These are phyloP conservation scores for Sericinus montela DNA, from an alignment of 2,888 invertebrate genomes.

Conservation along the genomic window DNA sequence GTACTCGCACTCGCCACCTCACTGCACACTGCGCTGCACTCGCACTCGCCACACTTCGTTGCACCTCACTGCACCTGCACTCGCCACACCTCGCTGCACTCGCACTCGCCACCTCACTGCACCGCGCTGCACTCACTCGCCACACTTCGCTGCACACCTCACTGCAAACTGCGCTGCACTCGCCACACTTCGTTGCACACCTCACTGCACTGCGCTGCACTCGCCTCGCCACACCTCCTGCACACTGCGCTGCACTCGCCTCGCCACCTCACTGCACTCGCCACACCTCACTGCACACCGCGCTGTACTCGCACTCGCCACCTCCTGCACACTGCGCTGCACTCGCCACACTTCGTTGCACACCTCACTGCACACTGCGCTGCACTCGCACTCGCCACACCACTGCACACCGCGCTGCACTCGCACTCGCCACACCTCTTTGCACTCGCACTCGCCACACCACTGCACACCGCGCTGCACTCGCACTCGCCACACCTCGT, in stretches of 20 bases:
- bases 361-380: too few relatives aligned
- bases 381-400: slow-evolving; percentile 85
- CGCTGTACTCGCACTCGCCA: neutral
- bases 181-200: too few relatives aligned
- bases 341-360: too few relatives aligned
- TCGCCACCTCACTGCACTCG: too few relatives aligned
- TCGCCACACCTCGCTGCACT: slow-evolving; percentile 16
- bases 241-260: too few relatives aligned
- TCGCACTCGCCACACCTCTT: slow-evolving; percentile 41
- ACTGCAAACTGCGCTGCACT: neutral
- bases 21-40: too few relatives aligned
- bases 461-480: too few relatives aligned
- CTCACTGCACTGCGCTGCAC: slow-evolving; percentile 7
- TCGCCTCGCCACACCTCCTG: neutral
- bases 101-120: neutral
- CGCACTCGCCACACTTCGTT: too few relatives aligned
- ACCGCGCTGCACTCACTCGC: too few relatives aligned
- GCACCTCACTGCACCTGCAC: slow-evolving; percentile 74
- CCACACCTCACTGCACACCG: slow-evolving; percentile 20
- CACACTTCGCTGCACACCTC: slow-evolving; percentile 18
- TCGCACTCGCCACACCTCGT: too few relatives aligned
- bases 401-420: slow-evolving; percentile 84
- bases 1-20: neutral
- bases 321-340: too few relatives aligned
- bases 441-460: neutral